phyloP scores from a whole-genome alignment of 1,140 invertebrate genomes.

The Apis florea region DNA sequence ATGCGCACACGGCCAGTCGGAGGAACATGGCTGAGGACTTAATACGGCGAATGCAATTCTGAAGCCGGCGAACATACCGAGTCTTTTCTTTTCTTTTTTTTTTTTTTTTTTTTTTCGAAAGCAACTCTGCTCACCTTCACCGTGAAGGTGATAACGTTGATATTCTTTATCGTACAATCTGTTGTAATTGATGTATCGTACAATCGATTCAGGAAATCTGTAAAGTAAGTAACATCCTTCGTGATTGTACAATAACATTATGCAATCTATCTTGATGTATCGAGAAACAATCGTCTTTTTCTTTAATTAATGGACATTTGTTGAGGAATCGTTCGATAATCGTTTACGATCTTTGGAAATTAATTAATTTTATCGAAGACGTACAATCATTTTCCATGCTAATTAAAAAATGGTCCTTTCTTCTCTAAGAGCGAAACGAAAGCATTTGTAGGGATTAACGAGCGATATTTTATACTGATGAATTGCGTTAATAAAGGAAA shows the following conservation, averaged over 20 bases:
- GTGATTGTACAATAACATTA: not conserved
- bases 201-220: constrained; percentile 3
- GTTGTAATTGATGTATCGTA: not conserved
- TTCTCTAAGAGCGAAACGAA: not conserved
- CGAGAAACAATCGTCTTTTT: not conserved
- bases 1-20: not conserved
- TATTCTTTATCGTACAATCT: not conserved
- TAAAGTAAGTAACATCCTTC: constrained; percentile 8
- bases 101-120: constrained; percentile 17
- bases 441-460: not conserved
- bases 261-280: not conserved
- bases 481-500: not conserved
- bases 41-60: constrained; percentile 10
- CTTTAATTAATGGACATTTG: not conserved
- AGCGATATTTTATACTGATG: not conserved
- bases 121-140: constrained; percentile 53
- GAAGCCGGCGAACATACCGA: constrained; percentile 24
- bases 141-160: constrained; percentile 44
- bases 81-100: constrained; percentile 10
- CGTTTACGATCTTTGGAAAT: not conserved
- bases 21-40: too few relatives aligned
- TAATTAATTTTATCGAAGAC: not conserved
- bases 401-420: not conserved
- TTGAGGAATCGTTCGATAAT: too few relatives aligned
- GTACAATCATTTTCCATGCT: not conserved